Base-by-base conservation (phyloP, 2,797 vertebrate genomes). In the Epinephelus awoara region DNA sequence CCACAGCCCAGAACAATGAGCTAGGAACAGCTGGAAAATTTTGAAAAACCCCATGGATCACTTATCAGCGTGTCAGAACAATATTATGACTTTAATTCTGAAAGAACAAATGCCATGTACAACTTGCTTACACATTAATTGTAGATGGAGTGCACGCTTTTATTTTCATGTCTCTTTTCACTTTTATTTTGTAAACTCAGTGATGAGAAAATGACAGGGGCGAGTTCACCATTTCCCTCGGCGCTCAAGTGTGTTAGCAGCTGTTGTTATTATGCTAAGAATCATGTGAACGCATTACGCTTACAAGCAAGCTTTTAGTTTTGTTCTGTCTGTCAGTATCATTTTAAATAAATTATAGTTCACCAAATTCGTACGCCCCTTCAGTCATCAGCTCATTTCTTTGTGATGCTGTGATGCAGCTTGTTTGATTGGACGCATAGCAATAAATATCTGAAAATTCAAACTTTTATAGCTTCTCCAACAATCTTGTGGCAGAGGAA, bases 1-100 rank as follows among this genome's bases (percentile, higher is more conserved):
- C 79, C 85, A 84, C 72, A 42, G 70, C 56, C 80, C 71, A 86
- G 90, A 94, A 95, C 93, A 95, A 95, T 95, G 88, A 92, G 69
- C 17, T 63, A 67, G 85, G 73, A 90, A 79, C 82, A 23, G 66
- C 81, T 86, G 85, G 86, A 82, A 89, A 88, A 64, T 61, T 65
- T 63, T 68, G 61, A 82, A 76, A 84, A 70, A 49, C 34, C n/a
- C 54, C 52, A 15, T 46, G 63, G 69, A 81, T 82, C 75, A 29
- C 38, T 13, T 12, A 77, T 64, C 25, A 18, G 34, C 40, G 56
- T 40, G 59, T 52, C 56, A 34, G 55, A 74, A 61, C 52, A 54
- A 55, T 79, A 68, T 83, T 61, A 19, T 70, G 74, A 78, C 77
- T 75, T 66, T 55, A n/a, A 55, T 55, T 58, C 29, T 64, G 17